phyloP scores from a whole-genome alignment of 1,140 invertebrate species.

The Teleopsis dalmanni region DNA sequence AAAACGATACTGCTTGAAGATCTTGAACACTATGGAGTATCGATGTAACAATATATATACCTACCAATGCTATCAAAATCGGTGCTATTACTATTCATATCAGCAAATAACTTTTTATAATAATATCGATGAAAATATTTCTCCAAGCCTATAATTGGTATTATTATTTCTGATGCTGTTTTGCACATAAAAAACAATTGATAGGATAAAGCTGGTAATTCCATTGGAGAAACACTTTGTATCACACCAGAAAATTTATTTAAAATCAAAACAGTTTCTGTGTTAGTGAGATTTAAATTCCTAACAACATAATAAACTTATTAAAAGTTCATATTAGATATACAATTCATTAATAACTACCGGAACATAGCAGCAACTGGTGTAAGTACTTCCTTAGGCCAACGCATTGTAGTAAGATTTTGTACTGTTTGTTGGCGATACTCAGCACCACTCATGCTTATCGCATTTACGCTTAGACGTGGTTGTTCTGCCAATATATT shows the following conservation, averaged over 20 bases:
- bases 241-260: conserved; percentile 45
- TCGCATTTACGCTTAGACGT: conserved; percentile 34
- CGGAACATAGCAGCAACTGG: conserved; percentile 45
- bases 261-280: conserved; percentile 40
- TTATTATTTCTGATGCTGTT: conserved; percentile 32
- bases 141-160: conserved; percentile 41
- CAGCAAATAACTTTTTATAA: conserved; percentile 39
- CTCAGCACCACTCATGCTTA: conserved; percentile 40
- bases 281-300: conserved; percentile 30
- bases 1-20: too few species aligned
- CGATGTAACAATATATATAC: too few species aligned
- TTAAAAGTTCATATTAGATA: not conserved
- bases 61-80: conserved; percentile 45
- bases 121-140: conserved; percentile 45
- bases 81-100: conserved; percentile 37
- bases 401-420: conserved; percentile 39
- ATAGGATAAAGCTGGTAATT: conserved; percentile 44
- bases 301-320: conserved; percentile 14
- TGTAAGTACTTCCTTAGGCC: conserved; percentile 40
- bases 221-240: conserved; percentile 43
- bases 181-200: conserved; percentile 46
- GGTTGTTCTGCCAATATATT: conserved; percentile 32
- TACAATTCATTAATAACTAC: conserved; percentile 19
- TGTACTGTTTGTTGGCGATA: conserved; percentile 39
- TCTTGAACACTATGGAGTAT: too few species aligned